Evolutionary conservation across 2,797 vertebrate genomes (phyloP).

Genomic region (Momotus momota): DNA sequence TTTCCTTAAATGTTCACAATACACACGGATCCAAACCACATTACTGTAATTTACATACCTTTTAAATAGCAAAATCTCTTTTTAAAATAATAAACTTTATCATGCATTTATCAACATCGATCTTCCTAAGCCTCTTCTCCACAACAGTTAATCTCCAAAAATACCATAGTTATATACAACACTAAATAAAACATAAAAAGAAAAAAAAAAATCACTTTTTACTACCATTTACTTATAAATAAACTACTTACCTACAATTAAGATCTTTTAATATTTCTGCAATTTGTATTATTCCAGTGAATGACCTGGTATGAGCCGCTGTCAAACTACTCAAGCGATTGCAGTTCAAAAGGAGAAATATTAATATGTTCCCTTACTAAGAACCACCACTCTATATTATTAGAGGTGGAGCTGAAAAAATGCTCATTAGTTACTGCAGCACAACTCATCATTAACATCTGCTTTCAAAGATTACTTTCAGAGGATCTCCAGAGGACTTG

Average conservation of each 20-base stretch:
- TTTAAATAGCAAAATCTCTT: not conserved
- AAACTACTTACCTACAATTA: constrained; percentile 31
- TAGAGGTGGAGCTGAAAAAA: constrained; percentile 36
- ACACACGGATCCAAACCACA: not conserved
- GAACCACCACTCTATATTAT: not conserved
- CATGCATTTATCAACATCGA: not conserved
- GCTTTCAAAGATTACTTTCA: not conserved
- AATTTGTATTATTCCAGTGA: not conserved
- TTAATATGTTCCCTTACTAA: not conserved
- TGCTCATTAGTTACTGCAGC: not conserved
- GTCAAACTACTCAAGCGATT: not conserved
- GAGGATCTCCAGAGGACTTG: not conserved
- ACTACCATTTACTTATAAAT: not conserved
- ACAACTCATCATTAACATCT: not conserved
- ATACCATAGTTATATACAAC: not conserved
- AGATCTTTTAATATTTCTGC: not conserved
- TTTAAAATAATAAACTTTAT: not conserved
- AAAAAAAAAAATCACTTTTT: not conserved
- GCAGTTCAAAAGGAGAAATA: not conserved
- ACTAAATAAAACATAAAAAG: not conserved
- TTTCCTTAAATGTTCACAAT: not conserved
- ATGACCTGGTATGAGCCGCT: not conserved
- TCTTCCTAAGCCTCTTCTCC: not conserved
- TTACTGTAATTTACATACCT: not conserved
- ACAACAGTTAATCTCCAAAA: not conserved